Percentiles rank a stretch among this genome's conserved stretches.
Conservation (phyloP, 2,888 invertebrate species). For the Dorcus parallelipipedus region DNA sequence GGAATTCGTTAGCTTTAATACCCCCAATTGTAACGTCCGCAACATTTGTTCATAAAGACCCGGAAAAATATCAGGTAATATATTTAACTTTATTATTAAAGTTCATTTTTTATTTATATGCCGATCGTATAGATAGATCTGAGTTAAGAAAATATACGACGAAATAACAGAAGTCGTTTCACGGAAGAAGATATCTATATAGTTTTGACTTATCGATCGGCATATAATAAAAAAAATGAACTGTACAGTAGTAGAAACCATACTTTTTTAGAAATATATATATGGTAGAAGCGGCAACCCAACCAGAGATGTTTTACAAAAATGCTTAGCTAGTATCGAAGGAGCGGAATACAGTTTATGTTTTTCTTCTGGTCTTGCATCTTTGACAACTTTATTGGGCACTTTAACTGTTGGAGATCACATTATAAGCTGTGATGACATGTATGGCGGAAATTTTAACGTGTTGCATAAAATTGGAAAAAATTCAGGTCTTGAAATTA, state of each 20-base stretch:
- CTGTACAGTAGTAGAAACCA: neutral
- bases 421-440: conserved; percentile 84
- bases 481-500: conserved; percentile 69
- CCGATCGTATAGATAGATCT: too few relatives aligned
- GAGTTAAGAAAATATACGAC: too few relatives aligned
- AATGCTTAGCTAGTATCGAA: conserved; percentile 86
- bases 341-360: conserved; percentile 78
- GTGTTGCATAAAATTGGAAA: conserved; percentile 54
- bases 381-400: conserved; percentile 71
- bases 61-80: conserved; percentile 74
- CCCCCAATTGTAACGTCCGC: conserved; percentile 88
- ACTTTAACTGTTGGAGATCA: conserved; percentile 85
- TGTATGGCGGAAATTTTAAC: conserved; percentile 92
- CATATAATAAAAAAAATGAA: too few relatives aligned
- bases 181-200: too few relatives aligned
- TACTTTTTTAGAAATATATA: conserved; percentile 69
- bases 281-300: conserved; percentile 96
- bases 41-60: conserved; percentile 87
- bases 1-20: conserved; percentile 81
- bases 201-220: too few relatives aligned
- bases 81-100: neutral
- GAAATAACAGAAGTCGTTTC: too few relatives aligned
- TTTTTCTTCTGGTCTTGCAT: conserved; percentile 90
- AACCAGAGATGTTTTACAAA: conserved; percentile 81
- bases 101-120: too few relatives aligned